These are phyloP conservation scores for Paratilapia polleni DNA, from an alignment of 2,113 vertebrate species.

Conservation along the genomic window DNA sequence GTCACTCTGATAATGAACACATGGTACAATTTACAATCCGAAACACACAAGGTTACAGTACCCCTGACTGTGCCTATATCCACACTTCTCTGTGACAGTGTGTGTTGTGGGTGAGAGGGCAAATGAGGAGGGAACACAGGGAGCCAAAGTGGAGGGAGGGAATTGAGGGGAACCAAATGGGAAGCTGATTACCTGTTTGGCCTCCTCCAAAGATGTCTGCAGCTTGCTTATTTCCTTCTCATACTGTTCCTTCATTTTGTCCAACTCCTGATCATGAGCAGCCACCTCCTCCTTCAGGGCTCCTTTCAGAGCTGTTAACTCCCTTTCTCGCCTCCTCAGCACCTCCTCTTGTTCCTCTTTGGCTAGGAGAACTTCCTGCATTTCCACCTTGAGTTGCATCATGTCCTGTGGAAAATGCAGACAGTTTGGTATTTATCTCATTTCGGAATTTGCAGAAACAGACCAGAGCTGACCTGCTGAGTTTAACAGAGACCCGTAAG, in stretches of 20 bases:
- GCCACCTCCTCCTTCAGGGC: conserved; percentile 97
- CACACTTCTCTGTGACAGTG: conserved; percentile 44
- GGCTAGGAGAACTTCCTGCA: conserved; percentile 85
- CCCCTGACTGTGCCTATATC: conserved; percentile 52
- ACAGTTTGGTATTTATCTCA: neutral
- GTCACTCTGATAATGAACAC: conserved; percentile 24
- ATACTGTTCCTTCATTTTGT: conserved; percentile 91
- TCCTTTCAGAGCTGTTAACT: conserved; percentile 94
- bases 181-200: conserved; percentile 83
- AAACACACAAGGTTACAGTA: conserved; percentile 23
- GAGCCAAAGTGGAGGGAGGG: neutral
- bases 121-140: conserved; percentile 24
- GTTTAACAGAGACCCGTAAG: neutral
- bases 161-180: neutral
- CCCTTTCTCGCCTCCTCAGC: conserved; percentile 89
- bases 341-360: conserved; percentile 94
- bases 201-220: conserved; percentile 83
- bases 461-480: neutral
- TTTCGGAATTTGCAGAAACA: neutral
- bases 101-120: conserved; percentile 34
- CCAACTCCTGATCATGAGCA: conserved; percentile 92
- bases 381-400: conserved; percentile 87
- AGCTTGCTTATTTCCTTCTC: conserved; percentile 86
- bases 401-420: conserved; percentile 82
- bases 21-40: conserved; percentile 6